phyloP scores from a whole-genome alignment of 35 echinoderm and acorn worm species.

The Ptychodera flava region DNA sequence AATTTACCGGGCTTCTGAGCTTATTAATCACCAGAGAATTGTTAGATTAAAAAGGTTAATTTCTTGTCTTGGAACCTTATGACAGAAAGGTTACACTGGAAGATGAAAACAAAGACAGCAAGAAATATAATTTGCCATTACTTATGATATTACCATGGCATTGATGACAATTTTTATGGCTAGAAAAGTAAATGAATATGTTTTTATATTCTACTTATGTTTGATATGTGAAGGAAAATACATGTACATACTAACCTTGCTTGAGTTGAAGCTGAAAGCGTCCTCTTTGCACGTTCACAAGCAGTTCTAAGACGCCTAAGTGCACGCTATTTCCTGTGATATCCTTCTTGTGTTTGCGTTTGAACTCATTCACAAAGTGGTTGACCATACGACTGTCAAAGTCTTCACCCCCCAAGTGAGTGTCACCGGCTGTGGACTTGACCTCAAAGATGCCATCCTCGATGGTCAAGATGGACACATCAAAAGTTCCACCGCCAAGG shows the following conservation, averaged over 20 bases:
- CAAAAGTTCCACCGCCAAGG: too few relatives aligned
- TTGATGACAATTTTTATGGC: neutral
- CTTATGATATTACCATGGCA: neutral
- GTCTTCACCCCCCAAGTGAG: too few relatives aligned
- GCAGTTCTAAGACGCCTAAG: too few relatives aligned
- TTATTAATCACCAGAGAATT: too few relatives aligned
- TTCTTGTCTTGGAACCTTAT: too few relatives aligned
- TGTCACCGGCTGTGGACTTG: too few relatives aligned
- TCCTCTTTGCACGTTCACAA: slow-evolving; percentile 93
- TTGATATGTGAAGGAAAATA: too few relatives aligned
- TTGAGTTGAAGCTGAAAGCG: slow-evolving; percentile 73
- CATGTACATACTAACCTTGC: slow-evolving; percentile 70
- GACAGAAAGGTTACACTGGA: neutral
- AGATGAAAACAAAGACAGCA: neutral
- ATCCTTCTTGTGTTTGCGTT: too few relatives aligned
- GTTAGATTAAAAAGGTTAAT: too few relatives aligned
- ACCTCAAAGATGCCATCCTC: too few relatives aligned
- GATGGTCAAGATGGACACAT: slow-evolving; percentile 72
- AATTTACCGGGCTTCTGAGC: too few relatives aligned
- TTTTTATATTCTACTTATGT: neutral
- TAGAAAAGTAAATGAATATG: neutral
- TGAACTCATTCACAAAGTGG: slow-evolving; percentile 66
- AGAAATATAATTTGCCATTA: neutral
- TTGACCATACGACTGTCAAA: slow-evolving; percentile 83
- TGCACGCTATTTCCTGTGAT: too few relatives aligned